These are phyloP conservation scores for Cichladusa arquata DNA, from an alignment of 2,113 vertebrate species.

Conservation along the genomic window DNA sequence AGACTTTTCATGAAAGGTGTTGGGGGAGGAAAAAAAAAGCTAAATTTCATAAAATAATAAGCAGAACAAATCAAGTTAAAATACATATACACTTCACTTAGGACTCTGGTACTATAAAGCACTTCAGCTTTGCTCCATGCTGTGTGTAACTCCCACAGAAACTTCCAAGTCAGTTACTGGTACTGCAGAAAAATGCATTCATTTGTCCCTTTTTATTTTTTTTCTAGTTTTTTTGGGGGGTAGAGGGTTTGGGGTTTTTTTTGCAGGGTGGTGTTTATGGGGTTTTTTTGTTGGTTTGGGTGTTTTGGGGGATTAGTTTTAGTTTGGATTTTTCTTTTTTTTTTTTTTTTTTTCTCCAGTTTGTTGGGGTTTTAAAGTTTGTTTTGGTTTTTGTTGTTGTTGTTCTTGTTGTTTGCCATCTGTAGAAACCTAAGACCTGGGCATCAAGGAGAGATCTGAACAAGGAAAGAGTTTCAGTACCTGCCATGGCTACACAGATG, in stretches of 20 bases:
- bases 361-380: not conserved
- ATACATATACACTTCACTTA: not conserved
- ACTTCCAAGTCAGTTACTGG: not conserved
- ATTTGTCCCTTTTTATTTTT: not conserved
- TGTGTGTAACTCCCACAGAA: not conserved
- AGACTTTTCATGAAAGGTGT: not conserved
- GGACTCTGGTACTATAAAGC: not conserved
- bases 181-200: not conserved
- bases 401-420: not conserved
- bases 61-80: not conserved
- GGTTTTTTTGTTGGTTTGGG: not conserved
- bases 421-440: not conserved
- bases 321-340: not conserved
- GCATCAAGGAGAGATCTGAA: not conserved
- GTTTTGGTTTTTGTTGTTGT: not conserved
- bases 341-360: not conserved
- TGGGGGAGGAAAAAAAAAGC: not conserved
- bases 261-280: fast-evolving
- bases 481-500: not conserved
- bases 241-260: not conserved
- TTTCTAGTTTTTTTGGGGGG: too few species aligned
- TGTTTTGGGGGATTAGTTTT: not conserved
- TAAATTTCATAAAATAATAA: not conserved
- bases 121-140: not conserved
- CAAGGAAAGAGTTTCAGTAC: not conserved